Evolutionary conservation across 2,888 invertebrate species (phyloP), one percentile per base, ranked within the genome.

Genomic region (Cantharis rustica): DNA sequence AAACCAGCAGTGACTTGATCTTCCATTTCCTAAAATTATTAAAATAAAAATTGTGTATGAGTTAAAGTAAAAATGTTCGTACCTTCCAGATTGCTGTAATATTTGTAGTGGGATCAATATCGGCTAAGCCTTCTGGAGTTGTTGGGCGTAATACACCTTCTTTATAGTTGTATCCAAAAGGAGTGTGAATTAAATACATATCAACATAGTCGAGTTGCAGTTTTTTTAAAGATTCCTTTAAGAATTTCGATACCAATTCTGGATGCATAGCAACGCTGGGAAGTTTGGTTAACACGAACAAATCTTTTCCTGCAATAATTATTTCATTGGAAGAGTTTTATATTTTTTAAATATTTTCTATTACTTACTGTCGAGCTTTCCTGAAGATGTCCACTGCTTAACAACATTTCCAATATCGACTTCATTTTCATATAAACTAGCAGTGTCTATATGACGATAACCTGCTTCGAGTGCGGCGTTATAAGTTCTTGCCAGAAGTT

Each of bases 401-500:
- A 96, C 88, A 0, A 94, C 93, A 62, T 91, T 91, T 0, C 96
- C 96, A 80, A 96, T 91, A 0, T 91, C 91, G 2, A 90, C 90
- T 85, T 96, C 96, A 84, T 96, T 96, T 81, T 92, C 90, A 84
- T 96, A 96, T 7, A 91, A 93, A 5, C 92, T 90, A 0, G 96
- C 96, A 0, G 95, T 92, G 87, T 96, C 96, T 79, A 96, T 94
- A 84, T 95, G 95, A 3, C 96, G 91, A 86, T 96, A 96, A 0
- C 96, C 96, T 63, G 92, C 92, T 81, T 92, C 92, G 64, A 96
- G 86, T 0, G 96, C 96, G 1, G 88, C 87, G 23, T 93, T 91
- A 13, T 96, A 88, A 0, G 95, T 93, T 61, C 87, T 85, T 86
- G 93, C 93, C 73, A 95, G 87, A 82, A 93, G 93, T 0, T 66